phyloP scores from a whole-genome alignment of 2,888 invertebrate genomes.

The Tipula confusa region DNA sequence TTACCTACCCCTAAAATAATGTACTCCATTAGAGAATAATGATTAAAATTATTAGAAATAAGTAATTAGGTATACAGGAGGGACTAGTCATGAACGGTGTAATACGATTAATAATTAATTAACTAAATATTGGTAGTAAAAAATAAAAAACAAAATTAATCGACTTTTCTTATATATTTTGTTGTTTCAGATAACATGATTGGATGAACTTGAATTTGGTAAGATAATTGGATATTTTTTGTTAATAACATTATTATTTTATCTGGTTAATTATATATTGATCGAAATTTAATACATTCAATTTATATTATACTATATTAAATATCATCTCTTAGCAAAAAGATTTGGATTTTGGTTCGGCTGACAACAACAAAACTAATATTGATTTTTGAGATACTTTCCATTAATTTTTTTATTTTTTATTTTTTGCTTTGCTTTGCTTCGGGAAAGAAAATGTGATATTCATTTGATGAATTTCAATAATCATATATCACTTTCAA shows the following conservation, averaged over 20 bases:
- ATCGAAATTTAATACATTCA: not conserved
- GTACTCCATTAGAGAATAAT: not conserved
- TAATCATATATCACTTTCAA: slow-evolving; percentile 20
- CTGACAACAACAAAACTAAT: not conserved
- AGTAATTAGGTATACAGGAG: not conserved
- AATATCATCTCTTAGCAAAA: not conserved
- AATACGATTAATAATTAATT: not conserved
- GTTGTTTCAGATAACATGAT: not conserved
- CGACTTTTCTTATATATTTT: not conserved
- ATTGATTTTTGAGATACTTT: slow-evolving; percentile 13
- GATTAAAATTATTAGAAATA: not conserved
- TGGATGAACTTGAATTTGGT: not conserved
- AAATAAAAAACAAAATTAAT: not conserved
- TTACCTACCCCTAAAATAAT: not conserved
- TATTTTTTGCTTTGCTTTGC: not conserved
- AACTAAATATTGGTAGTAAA: not conserved
- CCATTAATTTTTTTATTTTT: not conserved
- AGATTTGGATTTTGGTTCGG: not conserved
- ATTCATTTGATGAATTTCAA: not conserved
- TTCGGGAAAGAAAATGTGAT: not conserved
- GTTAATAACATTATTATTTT: not conserved
- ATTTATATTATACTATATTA: not conserved
- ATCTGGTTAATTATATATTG: not conserved
- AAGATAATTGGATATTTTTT: slow-evolving; percentile 8
- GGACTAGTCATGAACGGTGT: not conserved